Evolutionary conservation across 2,113 vertebrate species (phyloP).

Genomic region (Pluvialis apricaria): DNA sequence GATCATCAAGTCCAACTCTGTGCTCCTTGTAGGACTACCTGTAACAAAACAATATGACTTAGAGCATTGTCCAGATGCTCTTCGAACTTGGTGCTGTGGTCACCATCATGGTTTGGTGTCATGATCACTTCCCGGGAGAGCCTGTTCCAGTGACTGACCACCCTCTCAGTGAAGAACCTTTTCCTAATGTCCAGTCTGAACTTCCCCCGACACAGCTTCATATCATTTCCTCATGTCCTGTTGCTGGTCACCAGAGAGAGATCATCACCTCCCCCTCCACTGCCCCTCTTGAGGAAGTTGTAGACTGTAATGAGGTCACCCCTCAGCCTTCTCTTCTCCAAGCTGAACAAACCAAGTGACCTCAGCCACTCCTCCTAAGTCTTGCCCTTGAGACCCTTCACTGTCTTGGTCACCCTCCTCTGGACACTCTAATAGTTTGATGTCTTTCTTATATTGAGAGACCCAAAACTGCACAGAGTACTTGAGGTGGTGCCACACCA

Average conservation of each 20-base stretch:
- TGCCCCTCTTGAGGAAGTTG: fast-evolving
- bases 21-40: background rate
- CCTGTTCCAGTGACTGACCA: fast-evolving
- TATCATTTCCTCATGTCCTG: background rate
- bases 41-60: background rate
- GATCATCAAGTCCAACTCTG: background rate
- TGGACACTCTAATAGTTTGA: background rate
- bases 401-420: background rate
- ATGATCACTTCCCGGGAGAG: background rate
- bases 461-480: too few species aligned
- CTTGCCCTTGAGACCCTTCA: background rate
- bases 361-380: fast-evolving
- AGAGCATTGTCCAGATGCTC: fast-evolving
- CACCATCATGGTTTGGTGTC: background rate
- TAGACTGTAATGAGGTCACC: background rate
- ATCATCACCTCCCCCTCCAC: background rate
- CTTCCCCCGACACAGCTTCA: background rate
- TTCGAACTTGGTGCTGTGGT: background rate
- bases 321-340: background rate
- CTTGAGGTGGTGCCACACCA: fast-evolving
- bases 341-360: background rate
- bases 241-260: background rate
- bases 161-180: background rate
- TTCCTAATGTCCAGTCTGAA: background rate
- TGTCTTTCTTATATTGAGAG: too few species aligned